A percentile compares a stretch with the other conserved stretches of the same genome.
These are phyloP conservation scores for Crenuchus spilurus DNA, from an alignment of 2,797 vertebrate genomes.

Conservation along the genomic window DNA sequence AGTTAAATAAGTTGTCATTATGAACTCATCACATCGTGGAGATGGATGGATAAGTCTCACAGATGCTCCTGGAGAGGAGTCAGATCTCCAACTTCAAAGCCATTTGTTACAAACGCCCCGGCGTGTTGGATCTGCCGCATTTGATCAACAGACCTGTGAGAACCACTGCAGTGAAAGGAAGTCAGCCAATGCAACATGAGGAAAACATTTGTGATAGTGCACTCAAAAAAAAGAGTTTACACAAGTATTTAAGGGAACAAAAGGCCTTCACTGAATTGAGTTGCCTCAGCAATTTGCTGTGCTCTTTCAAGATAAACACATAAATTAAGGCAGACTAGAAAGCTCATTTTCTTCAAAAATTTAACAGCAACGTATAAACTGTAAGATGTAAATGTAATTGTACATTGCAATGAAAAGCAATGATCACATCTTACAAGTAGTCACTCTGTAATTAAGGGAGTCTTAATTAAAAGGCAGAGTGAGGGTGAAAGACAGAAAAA, in stretches of 20 bases:
- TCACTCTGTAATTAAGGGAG: neutral
- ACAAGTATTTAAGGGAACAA: neutral
- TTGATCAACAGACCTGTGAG: slow-evolving; percentile 45
- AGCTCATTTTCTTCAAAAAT: too few relatives aligned
- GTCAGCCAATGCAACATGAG: slow-evolving; percentile 36
- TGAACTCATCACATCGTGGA: slow-evolving; percentile 54
- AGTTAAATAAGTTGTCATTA: slow-evolving; percentile 59
- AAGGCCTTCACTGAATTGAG: slow-evolving; percentile 12
- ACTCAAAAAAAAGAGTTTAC: slow-evolving; percentile 1
- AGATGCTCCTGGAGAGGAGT: slow-evolving; percentile 57
- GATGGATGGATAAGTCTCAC: slow-evolving; percentile 40
- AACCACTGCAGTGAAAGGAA: slow-evolving; percentile 15
- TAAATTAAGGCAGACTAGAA: neutral
- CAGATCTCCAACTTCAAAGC: slow-evolving; percentile 43
- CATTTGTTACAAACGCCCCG: slow-evolving; percentile 70
- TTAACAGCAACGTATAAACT: too few relatives aligned
- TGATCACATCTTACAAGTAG: neutral
- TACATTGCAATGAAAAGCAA: too few relatives aligned
- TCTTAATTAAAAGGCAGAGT: neutral
- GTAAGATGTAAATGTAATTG: too few relatives aligned
- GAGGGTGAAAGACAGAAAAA: too few relatives aligned
- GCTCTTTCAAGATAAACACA: neutral
- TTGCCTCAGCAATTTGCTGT: slow-evolving; percentile 19
- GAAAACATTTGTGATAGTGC: slow-evolving; percentile 38
- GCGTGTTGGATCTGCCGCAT: slow-evolving; percentile 51